Evolutionary conservation across 2,797 vertebrate species (phyloP).

Genomic region (Neoniphon sammara): DNA sequence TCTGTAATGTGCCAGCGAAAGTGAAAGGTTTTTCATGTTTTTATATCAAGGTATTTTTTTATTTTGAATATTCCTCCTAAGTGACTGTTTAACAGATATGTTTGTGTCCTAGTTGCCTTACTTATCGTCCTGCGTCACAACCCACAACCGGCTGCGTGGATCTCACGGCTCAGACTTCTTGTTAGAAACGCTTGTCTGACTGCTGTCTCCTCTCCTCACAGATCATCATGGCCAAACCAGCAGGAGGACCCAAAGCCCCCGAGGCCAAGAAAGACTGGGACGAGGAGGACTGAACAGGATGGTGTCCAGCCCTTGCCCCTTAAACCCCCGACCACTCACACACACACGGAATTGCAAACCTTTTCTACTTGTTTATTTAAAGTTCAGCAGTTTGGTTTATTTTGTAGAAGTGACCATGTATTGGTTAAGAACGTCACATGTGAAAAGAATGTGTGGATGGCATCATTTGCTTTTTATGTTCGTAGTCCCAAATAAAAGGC

Average conservation of each 20-base stretch:
- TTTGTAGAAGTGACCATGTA: conserved; percentile 60
- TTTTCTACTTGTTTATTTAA: conserved; percentile 84
- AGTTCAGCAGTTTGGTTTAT: conserved; percentile 68
- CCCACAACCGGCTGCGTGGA: conserved; percentile 7
- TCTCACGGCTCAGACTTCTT: neutral
- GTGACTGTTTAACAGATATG: neutral
- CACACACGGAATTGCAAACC: conserved; percentile 37
- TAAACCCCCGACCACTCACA: conserved; percentile 12
- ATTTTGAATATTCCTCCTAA: too few species aligned
- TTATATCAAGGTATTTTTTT: too few species aligned
- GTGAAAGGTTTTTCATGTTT: too few species aligned
- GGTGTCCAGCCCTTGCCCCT: conserved; percentile 27
- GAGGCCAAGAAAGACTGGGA: conserved; percentile 95
- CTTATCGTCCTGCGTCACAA: conserved; percentile 3
- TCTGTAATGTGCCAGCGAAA: neutral
- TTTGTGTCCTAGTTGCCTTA: neutral
- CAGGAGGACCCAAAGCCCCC: conserved; percentile 94
- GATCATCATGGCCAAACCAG: conserved; percentile 96
- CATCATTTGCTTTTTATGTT: conserved; percentile 74
- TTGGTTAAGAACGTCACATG: conserved; percentile 51
- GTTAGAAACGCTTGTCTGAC: conserved; percentile 7
- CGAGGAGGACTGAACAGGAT: conserved; percentile 89
- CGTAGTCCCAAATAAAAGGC: conserved; percentile 76
- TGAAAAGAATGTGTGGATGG: conserved; percentile 59
- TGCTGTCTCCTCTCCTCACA: conserved; percentile 58